Conservation (phyloP, 2,888 invertebrate species). For the Drosophila putrida region DNA sequence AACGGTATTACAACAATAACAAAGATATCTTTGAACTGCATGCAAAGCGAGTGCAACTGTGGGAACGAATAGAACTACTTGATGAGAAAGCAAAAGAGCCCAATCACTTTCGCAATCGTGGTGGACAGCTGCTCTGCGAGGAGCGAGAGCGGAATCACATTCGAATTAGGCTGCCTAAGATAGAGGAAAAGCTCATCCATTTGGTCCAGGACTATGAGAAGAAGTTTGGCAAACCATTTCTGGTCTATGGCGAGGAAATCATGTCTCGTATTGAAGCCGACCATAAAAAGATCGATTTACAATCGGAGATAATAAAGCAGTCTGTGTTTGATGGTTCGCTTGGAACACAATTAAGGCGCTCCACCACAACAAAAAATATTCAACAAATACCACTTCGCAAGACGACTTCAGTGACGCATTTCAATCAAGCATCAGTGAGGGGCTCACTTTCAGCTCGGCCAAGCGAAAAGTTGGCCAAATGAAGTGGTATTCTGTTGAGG, state of each 20-base stretch:
- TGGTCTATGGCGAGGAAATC: conserved; percentile 88
- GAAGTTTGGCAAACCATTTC: conserved; percentile 87
- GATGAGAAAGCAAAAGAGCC: conserved; percentile 91
- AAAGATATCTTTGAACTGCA: conserved; percentile 89
- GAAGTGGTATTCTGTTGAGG: neutral
- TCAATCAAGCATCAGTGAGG: neutral
- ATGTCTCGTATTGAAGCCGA: conserved; percentile 87
- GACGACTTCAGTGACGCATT: conserved; percentile 27
- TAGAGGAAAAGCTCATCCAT: conserved; percentile 88
- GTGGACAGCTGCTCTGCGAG: conserved; percentile 93
- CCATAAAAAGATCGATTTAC: conserved; percentile 72
- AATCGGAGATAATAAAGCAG: conserved; percentile 85
- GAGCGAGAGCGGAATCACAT: conserved; percentile 93
- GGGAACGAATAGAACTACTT: conserved; percentile 90
- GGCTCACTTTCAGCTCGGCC: neutral
- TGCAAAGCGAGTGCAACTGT: conserved; percentile 89
- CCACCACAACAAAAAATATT: neutral
- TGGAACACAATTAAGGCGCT: conserved; percentile 17
- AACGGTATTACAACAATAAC: conserved; percentile 88
- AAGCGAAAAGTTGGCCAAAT: neutral
- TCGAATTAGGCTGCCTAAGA: conserved; percentile 89
- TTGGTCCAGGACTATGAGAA: conserved; percentile 86
- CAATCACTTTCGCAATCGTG: conserved; percentile 93
- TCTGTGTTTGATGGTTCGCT: neutral
- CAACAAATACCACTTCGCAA: conserved; percentile 21